A percentile compares a stretch with the other conserved stretches of the same genome.
Conservation (phyloP, 2,113 vertebrate species). For the Indicator maculatus region DNA sequence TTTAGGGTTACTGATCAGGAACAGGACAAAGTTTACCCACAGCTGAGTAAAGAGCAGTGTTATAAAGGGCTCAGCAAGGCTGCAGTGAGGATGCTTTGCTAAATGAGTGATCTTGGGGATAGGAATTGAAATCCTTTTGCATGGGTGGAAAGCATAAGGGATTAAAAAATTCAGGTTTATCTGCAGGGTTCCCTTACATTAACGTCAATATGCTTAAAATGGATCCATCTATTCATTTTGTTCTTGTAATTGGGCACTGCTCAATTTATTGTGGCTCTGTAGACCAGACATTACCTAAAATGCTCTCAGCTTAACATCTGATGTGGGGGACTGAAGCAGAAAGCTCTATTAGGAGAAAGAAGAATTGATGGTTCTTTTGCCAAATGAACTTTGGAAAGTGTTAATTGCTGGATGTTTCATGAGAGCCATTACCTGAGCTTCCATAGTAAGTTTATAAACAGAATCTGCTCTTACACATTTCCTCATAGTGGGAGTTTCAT, state of each 20-base stretch:
- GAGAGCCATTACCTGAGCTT: not conserved
- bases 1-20: not conserved
- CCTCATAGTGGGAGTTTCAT: not conserved
- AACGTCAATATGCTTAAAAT: not conserved
- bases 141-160: not conserved
- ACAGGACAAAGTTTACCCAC: not conserved
- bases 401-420: conserved; percentile 1
- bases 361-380: not conserved
- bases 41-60: not conserved
- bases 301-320: not conserved
- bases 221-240: not conserved
- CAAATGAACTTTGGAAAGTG: not conserved
- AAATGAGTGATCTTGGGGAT: not conserved
- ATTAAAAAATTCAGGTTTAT: not conserved
- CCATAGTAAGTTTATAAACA: not conserved
- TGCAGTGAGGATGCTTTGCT: not conserved
- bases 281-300: not conserved
- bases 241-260: not conserved
- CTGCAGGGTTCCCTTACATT: not conserved
- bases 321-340: not conserved
- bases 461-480: not conserved
- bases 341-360: not conserved
- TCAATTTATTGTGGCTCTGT: not conserved
- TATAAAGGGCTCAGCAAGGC: accelerated
- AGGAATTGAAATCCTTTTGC: not conserved